Conservation (phyloP, 2,113 vertebrate genomes). For the Loxodonta africana region DNA sequence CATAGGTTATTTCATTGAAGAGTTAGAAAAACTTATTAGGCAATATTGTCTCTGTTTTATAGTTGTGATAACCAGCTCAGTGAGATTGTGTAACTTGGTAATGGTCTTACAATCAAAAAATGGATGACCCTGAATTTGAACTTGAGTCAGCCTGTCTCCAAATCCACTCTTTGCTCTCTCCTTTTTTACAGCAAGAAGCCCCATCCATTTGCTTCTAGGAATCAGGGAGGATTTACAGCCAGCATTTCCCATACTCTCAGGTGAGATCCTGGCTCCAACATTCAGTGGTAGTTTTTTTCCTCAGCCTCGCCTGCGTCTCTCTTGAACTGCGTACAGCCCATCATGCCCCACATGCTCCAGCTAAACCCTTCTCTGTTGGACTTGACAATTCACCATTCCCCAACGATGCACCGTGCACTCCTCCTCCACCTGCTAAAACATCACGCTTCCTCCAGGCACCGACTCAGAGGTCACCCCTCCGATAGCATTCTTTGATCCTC, state of each 20-base stretch:
- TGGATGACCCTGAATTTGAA: neutral
- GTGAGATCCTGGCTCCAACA: no score
- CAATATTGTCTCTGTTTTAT: neutral
- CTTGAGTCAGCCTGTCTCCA: neutral
- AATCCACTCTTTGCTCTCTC: neutral
- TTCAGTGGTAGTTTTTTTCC: neutral
- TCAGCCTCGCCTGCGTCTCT: no score
- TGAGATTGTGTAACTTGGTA: no score
- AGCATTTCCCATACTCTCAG: neutral
- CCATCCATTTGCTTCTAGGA: neutral
- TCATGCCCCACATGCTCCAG: rapidly evolving
- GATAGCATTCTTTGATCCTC: neutral
- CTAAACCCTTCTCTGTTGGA: no score
- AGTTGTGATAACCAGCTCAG: neutral
- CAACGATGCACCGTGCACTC: neutral
- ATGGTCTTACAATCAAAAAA: no score
- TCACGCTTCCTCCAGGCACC: no score
- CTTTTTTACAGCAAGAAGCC: neutral
- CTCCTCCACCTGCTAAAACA: neutral
- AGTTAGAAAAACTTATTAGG: neutral
- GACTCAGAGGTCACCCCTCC: no score
- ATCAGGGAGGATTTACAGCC: neutral
- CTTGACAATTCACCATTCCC: no score
- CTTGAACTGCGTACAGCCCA: rapidly evolving
- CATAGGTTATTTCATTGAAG: neutral